Base-by-base conservation (phyloP, 2,888 invertebrate genomes). In the Agonopterix heracliana region DNA sequence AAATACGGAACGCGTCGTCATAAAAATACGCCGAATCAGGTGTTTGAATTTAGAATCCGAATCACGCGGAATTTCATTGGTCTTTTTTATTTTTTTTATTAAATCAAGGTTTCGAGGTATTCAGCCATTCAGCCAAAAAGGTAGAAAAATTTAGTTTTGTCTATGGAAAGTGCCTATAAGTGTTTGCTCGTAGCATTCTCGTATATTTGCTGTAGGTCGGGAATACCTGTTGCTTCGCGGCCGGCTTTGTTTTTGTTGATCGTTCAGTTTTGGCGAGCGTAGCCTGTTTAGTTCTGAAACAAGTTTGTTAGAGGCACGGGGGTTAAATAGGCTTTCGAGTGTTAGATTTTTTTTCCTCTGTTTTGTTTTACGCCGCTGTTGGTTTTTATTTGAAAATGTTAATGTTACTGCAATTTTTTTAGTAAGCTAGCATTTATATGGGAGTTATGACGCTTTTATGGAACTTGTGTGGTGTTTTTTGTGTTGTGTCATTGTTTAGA, bases 181-280 rank as follows among this genome's bases (percentile, higher is more conserved):
- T 12, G 41, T 13, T 41, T 41, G 3, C 41, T 41, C 2, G 13
- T 12, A 41, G 12, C 13, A 2, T 46, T 41, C 48, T 35, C 43
- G 47, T 17, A 47, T 41, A 34, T 58, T 57, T 58, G 51, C 58
- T 54, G 65, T 63, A 59, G 59, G 63, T 60, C 45, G 48, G 44
- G 34, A 11, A 41, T 70, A 79, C 80, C 79, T 81, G 80, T 81
- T 81, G 81, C 80, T 58, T 13, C 61, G 58, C 17, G 56, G 45
- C 43, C 48, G 65, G 68, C 68, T 78, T 80, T 81, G 81, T 79
- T 79, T 81, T 81, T 79, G 80, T 81, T 81, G 74, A 77, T 78
- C 70, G 74, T 64, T 56, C 72, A 52, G 49, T 52, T 52, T 52
- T 42, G 52, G 52, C 41, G 43, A 42, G 45, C 17, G n/a, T 52